Conservation (phyloP, 2,113 vertebrate species). For the Myxocyprinus asiaticus region DNA sequence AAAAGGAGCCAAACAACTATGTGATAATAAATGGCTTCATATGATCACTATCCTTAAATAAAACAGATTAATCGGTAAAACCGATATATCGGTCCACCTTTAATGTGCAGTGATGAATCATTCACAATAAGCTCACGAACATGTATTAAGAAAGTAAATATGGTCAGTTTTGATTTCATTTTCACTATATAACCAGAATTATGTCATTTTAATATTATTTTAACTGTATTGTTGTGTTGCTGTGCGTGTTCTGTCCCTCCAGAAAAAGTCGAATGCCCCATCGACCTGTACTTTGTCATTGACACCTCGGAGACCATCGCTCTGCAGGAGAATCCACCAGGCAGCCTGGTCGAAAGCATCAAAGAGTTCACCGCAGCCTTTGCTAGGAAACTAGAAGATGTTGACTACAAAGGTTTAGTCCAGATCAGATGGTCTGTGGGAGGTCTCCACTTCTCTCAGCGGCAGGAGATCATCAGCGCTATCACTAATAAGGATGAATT, state of each 20-base stretch:
- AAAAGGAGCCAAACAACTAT: too few species aligned
- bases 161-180: too few species aligned
- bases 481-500: constrained; percentile 75
- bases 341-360: constrained; percentile 85
- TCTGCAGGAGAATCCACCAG: constrained; percentile 88
- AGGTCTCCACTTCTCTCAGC: constrained; percentile 92
- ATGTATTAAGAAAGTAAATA: too few species aligned
- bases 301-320: constrained; percentile 96
- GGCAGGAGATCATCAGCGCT: constrained; percentile 77
- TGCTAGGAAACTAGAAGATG: constrained; percentile 73
- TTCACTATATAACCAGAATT: too few species aligned
- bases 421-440: constrained; percentile 85
- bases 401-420: constrained; percentile 75
- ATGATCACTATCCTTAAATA: too few species aligned
- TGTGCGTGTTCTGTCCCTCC: constrained; percentile 40
- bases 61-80: too few species aligned
- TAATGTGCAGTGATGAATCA: too few species aligned
- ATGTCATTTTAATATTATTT: too few species aligned
- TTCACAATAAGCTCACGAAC: too few species aligned
- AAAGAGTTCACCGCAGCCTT: constrained; percentile 82
- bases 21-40: too few species aligned
- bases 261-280: constrained; percentile 83
- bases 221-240: too few species aligned
- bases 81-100: too few species aligned
- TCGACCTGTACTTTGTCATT: constrained; percentile 90